A percentile compares a stretch with the other conserved stretches of the same genome.
These are phyloP conservation scores for Isoperla grammatica DNA, from an alignment of 2,888 invertebrate species.

Conservation along the genomic window DNA sequence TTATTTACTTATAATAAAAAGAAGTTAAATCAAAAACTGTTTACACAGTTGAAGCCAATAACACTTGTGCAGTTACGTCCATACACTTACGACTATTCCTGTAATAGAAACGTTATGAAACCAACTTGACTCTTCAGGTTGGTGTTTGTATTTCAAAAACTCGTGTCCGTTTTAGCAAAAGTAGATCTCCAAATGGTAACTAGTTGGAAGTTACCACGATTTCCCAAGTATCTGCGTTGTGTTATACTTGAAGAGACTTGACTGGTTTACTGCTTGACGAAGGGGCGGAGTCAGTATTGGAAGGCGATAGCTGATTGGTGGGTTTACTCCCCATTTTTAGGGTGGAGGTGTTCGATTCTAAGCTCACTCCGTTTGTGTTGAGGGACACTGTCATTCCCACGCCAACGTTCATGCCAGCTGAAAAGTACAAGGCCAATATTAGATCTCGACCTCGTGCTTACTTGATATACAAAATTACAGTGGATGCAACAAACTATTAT, in stretches of 20 bases:
- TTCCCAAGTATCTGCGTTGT: background rate
- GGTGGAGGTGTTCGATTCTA: constrained; percentile 55
- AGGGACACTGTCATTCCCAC: constrained; percentile 59
- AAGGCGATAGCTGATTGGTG: constrained; percentile 28
- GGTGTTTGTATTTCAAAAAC: no score
- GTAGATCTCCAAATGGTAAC: no score
- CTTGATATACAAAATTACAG: no score
- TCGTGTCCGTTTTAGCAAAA: no score
- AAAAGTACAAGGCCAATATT: background rate
- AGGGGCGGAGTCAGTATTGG: constrained; percentile 25
- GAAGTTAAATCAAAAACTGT: background rate
- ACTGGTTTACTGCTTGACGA: constrained; percentile 23
- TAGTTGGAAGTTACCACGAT: no score
- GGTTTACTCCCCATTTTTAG: constrained; percentile 47
- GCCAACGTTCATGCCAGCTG: constrained; percentile 45
- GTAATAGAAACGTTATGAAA: no score
- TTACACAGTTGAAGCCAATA: background rate
- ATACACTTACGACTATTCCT: no score
- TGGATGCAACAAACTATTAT: no score
- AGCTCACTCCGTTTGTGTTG: constrained; percentile 57
- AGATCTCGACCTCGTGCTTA: no score
- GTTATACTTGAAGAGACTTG: constrained; percentile 14
- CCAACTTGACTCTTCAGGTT: no score
- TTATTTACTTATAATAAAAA: constrained; percentile 12
- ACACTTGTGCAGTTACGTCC: no score